These are phyloP conservation scores for Thalassaphorura encarpata DNA, from an alignment of 1,140 invertebrate genomes.

Conservation along the genomic window DNA sequence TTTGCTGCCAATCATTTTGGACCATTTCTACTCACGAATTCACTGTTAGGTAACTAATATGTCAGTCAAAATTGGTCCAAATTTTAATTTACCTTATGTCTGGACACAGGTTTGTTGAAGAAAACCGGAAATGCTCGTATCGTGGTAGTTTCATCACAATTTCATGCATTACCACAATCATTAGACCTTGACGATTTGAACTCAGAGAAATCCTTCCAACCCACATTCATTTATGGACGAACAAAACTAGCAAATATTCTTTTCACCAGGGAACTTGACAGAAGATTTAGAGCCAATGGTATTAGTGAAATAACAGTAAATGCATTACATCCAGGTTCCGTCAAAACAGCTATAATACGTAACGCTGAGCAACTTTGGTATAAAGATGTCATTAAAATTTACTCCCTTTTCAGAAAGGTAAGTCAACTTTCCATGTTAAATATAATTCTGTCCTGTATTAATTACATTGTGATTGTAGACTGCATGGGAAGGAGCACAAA, in stretches of 20 bases:
- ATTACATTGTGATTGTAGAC: no score
- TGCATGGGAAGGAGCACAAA: not conserved
- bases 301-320: slow-evolving; percentile 10
- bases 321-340: slow-evolving; percentile 15
- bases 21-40: slow-evolving; percentile 42
- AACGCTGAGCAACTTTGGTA: slow-evolving; percentile 5
- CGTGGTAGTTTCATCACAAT: slow-evolving; percentile 69
- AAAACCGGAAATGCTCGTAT: slow-evolving; percentile 62
- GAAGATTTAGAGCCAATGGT: slow-evolving; percentile 45
- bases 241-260: slow-evolving; percentile 82
- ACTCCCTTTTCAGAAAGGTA: not conserved
- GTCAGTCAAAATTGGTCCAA: not conserved
- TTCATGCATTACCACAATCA: slow-evolving; percentile 55
- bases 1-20: slow-evolving; percentile 42
- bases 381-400: not conserved
- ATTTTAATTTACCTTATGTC: not conserved
- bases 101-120: slow-evolving; percentile 58
- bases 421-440: no score
- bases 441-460: no score
- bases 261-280: slow-evolving; percentile 69
- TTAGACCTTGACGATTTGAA: slow-evolving; percentile 69
- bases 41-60: slow-evolving; percentile 37
- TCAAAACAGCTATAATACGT: slow-evolving; percentile 13
- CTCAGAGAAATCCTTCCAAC: slow-evolving; percentile 48
- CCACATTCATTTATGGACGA: slow-evolving; percentile 60